Evolutionary conservation across 2,888 invertebrate genomes (phyloP), one percentile per base, ranked within the genome.

Genomic region (Bruchidius siliquastri): DNA sequence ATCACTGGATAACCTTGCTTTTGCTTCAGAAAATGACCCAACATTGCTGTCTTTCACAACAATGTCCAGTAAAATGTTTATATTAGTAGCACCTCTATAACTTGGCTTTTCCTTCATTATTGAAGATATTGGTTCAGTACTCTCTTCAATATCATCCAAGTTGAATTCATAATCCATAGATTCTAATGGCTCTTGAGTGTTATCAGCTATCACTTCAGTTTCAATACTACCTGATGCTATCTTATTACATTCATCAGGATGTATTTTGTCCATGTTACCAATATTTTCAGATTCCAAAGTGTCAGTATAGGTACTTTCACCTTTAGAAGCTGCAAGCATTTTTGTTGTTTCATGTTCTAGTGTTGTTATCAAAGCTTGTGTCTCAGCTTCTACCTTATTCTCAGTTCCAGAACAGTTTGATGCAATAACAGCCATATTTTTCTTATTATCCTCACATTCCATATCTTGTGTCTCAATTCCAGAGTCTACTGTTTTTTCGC

Each of bases 81-180:
- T 13, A 49, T 18, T 49, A 18, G 49, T 8, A 49, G 49, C 49
- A 68, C 20, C 10, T n/a, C 67, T 68, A 22, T 21, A 18, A 21
- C 20, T 21, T 21, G 13, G 8, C 20, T 69, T 69, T 67, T 72
- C 22, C 32, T 26, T 71, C 32, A 18, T 21, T 20, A 30, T 20
- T 70, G 18, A 21, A 18, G 22, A 20, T 0, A 22, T 20, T 70
- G 8, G 71, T 30, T 77, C 75, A 20, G 75, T 71, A 72, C 75
- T 76, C 22, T 79, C 78, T 70, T 81, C 80, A 22, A 80, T 69
- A 72, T 79, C 79, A 70, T 81, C 81, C 69, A 82, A 75, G 74
- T 79, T 83, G 73, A 81, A 82, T 75, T 82, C 81, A 75, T 79
- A 82, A 21, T 80, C 77, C 72, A 76, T 75, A 13, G 75, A 74